Evolutionary conservation across 2,888 invertebrate species (phyloP), one percentile per base, ranked within the genome.

Genomic region (Tiliacea citrago): DNA sequence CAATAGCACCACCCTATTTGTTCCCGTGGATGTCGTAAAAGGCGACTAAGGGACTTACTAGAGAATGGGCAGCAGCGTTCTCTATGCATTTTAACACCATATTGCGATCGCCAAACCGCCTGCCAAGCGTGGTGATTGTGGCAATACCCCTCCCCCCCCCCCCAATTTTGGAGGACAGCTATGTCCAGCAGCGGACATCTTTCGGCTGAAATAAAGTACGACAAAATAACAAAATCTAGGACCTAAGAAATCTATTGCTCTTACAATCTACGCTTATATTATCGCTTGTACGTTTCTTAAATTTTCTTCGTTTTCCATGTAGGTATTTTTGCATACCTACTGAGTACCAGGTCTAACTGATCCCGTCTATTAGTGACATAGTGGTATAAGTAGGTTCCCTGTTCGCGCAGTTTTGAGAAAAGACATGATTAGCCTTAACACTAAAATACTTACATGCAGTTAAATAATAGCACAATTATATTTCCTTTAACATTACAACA

Each of bases 361-460:
- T 6, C 18, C 21, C 3, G 16, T 35, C 6, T 67, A 45, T 10
- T 12, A 42, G 10, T 10, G 5, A 8, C 8, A n/a, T n/a, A n/a
- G n/a, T n/a, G n/a, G 10, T 29, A 4, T 13, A 69, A 13, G 29
- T 24, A 70, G 58, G 16, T 45, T 49, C 18, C 18, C 5, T 24
- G 9, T 45, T 60, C 21, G 29, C 13, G 8, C 24, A 61, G 35
- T 51, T 55, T 55, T 49, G 16, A 45, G 24, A 24, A 61, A 35
- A 65, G 35, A 47, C 0, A 45, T 35, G 42, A 42, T 2, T 18
- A 10, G 12, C 21, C 21, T 57, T 16, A 13, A 24, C 45, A 12
- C 18, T 9, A 53, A 49, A 53, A 66, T 78, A 78, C 81, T 70
- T 74, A 81, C 82, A 39, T 45, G n/a, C 9, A 51, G n/a, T 45